A percentile compares a stretch with the other conserved stretches of the same genome.
These are phyloP conservation scores for Podilymbus podiceps DNA, from an alignment of 2,113 vertebrate species.

Conservation along the genomic window DNA sequence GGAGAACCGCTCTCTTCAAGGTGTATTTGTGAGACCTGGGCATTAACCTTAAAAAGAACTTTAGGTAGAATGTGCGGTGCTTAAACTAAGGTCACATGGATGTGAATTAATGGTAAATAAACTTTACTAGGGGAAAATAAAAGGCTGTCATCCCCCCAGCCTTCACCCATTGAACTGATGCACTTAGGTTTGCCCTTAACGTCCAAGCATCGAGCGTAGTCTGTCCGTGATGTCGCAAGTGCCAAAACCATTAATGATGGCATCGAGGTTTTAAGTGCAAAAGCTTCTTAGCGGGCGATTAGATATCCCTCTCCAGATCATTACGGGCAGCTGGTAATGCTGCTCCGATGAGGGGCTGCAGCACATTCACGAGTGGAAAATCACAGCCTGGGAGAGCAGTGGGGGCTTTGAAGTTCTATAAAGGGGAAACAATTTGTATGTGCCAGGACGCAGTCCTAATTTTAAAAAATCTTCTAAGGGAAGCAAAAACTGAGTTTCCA, in stretches of 20 bases:
- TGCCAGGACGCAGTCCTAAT: rapidly evolving
- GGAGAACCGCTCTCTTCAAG: neutral
- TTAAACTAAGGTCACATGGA: neutral
- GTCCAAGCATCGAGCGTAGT: rapidly evolving
- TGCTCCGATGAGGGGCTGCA: rapidly evolving
- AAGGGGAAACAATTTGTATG: neutral
- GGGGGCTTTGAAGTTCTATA: neutral
- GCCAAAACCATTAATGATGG: neutral
- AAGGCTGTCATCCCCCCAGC: neutral
- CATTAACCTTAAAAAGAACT: neutral
- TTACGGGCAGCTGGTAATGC: neutral
- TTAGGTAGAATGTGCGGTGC: neutral
- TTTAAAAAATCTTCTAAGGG: neutral
- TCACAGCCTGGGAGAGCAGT: neutral
- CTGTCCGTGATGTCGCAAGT: rapidly evolving
- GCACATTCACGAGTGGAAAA: neutral
- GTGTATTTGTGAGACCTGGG: rapidly evolving
- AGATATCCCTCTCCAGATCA: neutral
- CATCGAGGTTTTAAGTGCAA: neutral
- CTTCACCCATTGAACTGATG: neutral
- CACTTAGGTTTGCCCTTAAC: neutral
- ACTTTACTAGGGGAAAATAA: neutral
- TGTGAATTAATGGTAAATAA: neutral
- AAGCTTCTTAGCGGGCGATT: slow-evolving; percentile 18
- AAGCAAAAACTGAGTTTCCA: neutral